phyloP scores from a whole-genome alignment of 2,888 invertebrate species.

The Pterostichus niger region DNA sequence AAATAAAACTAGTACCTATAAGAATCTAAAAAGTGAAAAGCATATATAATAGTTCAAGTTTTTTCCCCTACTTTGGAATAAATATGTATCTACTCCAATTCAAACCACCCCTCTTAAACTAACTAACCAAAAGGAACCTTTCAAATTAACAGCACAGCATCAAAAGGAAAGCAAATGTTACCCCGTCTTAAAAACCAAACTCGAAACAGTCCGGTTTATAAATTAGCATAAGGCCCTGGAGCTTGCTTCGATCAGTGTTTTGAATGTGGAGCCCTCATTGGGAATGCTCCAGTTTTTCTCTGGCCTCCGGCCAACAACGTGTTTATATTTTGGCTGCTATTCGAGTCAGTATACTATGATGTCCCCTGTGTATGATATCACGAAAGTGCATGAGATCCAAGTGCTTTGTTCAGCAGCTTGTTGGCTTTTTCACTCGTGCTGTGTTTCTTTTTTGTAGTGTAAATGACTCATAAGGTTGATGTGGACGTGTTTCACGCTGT shows the following conservation, averaged over 20 bases:
- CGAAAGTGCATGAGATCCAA: conserved; percentile 18
- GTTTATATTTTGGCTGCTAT: conserved; percentile 25
- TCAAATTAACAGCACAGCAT: too few relatives aligned
- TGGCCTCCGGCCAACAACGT: conserved; percentile 34
- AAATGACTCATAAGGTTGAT: background rate
- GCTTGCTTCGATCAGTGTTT: conserved; percentile 23
- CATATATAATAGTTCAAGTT: too few relatives aligned
- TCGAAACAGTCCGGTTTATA: background rate
- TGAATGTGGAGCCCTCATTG: conserved; percentile 1
- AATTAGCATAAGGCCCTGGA: conserved; percentile 42
- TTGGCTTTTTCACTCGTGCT: background rate
- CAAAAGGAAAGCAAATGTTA: too few relatives aligned
- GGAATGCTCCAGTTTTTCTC: conserved; percentile 44
- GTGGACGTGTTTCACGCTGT: background rate
- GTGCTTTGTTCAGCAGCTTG: background rate
- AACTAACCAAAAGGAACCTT: too few relatives aligned
- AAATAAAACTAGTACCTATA: too few relatives aligned
- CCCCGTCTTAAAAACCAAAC: too few relatives aligned
- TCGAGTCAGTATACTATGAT: background rate
- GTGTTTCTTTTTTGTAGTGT: background rate
- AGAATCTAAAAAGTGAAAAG: too few relatives aligned
- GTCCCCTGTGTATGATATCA: background rate
- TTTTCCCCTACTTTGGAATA: too few relatives aligned
- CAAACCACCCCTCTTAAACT: too few relatives aligned
- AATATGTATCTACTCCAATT: too few relatives aligned